Conservation (phyloP, 2,113 vertebrate genomes). For the Tautogolabrus adspersus region DNA sequence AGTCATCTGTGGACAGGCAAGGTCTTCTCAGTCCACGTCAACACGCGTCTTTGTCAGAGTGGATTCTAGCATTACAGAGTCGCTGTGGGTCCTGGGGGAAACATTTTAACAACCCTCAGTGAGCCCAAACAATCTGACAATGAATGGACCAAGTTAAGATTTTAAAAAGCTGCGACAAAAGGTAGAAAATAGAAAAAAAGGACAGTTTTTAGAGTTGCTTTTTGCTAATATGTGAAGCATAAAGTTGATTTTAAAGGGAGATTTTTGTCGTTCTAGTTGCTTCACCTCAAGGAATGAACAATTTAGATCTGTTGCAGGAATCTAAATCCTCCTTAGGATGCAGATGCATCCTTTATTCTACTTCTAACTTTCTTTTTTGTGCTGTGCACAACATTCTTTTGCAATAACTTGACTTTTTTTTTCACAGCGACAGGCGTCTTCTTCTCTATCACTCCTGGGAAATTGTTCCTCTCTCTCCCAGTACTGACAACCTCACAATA, state of each 20-base stretch:
- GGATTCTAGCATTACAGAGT: constrained; percentile 8
- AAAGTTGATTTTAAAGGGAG: constrained; percentile 10
- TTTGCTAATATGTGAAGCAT: not conserved
- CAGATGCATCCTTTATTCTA: constrained; percentile 25
- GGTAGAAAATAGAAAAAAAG: constrained; percentile 30
- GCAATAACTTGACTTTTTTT: not conserved
- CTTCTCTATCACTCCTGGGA: constrained; percentile 14
- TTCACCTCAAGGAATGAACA: constrained; percentile 45
- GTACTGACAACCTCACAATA: constrained; percentile 8
- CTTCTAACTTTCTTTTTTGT: constrained; percentile 33
- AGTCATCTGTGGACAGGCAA: constrained; percentile 25
- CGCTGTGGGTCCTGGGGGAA: constrained; percentile 22
- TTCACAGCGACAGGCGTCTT: not conserved
- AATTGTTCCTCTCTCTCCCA: constrained; percentile 16
- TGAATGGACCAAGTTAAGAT: constrained; percentile 3
- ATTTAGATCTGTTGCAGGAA: constrained; percentile 28
- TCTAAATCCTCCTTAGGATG: constrained; percentile 9
- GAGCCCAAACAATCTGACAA: constrained; percentile 24
- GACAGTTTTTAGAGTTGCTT: not conserved
- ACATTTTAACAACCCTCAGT: constrained; percentile 15
- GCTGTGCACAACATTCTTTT: constrained; percentile 13
- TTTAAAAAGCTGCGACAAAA: constrained; percentile 31
- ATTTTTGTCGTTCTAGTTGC: constrained; percentile 12
- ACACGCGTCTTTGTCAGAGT: constrained; percentile 40
- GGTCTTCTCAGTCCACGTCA: constrained; percentile 39